Conservation (phyloP, 2,888 invertebrate genomes). For the Zele albiditarsus region DNA sequence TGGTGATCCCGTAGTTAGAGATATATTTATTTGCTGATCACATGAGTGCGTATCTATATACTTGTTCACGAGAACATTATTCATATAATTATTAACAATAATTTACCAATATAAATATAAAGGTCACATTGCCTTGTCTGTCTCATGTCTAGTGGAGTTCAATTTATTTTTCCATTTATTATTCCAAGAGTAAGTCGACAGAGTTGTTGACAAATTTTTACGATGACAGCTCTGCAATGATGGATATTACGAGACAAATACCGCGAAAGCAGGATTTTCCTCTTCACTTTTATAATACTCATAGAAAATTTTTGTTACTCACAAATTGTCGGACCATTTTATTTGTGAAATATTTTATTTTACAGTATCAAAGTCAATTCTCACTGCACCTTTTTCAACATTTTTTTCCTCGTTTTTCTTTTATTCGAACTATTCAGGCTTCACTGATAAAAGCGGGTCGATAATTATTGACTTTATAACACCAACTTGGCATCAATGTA, state of each 20-base stretch:
- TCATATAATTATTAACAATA: not conserved
- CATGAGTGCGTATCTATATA: not conserved
- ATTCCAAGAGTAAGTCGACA: not conserved
- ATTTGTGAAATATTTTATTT: not conserved
- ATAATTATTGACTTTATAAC: constrained; percentile 1
- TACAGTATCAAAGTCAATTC: not conserved
- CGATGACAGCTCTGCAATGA: not conserved
- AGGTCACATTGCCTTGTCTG: not conserved
- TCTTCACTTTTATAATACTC: not conserved
- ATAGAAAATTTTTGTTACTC: not conserved
- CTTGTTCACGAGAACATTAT: not conserved
- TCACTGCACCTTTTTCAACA: not conserved
- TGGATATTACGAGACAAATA: not conserved
- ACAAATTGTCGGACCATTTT: not conserved
- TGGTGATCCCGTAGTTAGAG: not conserved
- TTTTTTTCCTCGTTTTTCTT: not conserved
- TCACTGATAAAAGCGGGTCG: not conserved
- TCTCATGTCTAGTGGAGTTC: not conserved
- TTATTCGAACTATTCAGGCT: not conserved
- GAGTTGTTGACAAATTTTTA: not conserved
- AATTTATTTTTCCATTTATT: not conserved
- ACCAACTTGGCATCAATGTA: not conserved
- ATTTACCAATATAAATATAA: not conserved
- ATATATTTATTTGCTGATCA: not conserved
- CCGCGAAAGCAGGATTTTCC: not conserved